Evolutionary conservation across 64 coral and sea anemone species (phyloP).

Genomic region (Actinia equina): DNA sequence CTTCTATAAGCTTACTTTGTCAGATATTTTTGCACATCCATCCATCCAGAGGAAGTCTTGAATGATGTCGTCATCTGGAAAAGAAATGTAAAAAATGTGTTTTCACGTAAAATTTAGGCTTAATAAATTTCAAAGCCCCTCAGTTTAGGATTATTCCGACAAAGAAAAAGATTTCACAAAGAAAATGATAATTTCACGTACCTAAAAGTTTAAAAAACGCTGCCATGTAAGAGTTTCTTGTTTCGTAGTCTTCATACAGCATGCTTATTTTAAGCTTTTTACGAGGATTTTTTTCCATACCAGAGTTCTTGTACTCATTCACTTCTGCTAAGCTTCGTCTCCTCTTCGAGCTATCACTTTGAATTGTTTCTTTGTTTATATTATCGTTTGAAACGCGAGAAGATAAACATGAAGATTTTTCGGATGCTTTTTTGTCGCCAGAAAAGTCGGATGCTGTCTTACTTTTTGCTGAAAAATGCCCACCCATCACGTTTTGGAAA

Average conservation of each 20-base stretch:
- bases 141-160: neutral
- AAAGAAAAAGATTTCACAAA: neutral
- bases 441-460: neutral
- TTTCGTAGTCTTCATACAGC: slow-evolving; percentile 57
- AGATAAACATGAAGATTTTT: neutral
- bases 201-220: slow-evolving; percentile 95
- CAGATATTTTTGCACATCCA: slow-evolving; percentile 91
- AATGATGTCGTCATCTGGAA: slow-evolving; percentile 93
- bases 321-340: neutral
- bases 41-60: slow-evolving; percentile 99
- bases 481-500: neutral
- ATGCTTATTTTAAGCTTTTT: slow-evolving; percentile 79
- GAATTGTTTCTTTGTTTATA: neutral
- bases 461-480: neutral
- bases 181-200: slow-evolving; percentile 9
- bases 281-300: slow-evolving; percentile 18
- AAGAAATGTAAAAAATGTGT: neutral
- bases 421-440: neutral
- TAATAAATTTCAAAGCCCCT: neutral
- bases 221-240: slow-evolving; percentile 87
- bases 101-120: neutral
- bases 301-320: slow-evolving; percentile 22
- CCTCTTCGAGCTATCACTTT: neutral
- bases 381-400: neutral
- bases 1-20: slow-evolving; percentile 60